Evolutionary conservation across 2,797 vertebrate genomes (phyloP).

Genomic region (Gastrophryne carolinensis): DNA sequence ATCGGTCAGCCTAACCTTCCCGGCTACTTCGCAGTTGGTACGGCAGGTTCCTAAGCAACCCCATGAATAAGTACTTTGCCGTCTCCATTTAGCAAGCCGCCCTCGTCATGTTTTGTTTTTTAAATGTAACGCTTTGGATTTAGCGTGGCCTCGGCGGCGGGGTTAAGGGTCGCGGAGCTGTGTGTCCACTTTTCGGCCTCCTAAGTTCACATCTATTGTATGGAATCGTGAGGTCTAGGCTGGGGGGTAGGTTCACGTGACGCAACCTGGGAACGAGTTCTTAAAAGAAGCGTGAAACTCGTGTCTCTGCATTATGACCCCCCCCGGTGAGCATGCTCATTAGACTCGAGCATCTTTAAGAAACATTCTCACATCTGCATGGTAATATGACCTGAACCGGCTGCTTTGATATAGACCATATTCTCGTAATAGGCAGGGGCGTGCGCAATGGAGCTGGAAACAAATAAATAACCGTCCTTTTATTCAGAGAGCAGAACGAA

Average conservation of each 20-base stretch:
- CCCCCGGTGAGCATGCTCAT: slow-evolving; percentile 20
- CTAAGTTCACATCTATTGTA: slow-evolving; percentile 11
- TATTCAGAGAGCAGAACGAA: neutral
- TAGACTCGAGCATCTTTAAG: neutral
- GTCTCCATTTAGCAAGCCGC: neutral
- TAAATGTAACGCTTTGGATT: neutral
- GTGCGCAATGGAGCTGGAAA: neutral
- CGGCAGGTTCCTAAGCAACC: slow-evolving; percentile 7
- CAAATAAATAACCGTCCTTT: neutral
- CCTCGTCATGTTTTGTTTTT: neutral
- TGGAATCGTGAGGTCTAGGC: slow-evolving; percentile 10
- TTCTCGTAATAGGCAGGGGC: slow-evolving; percentile 19
- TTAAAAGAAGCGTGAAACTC: slow-evolving; percentile 13
- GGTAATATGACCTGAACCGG: slow-evolving; percentile 1
- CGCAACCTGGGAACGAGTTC: neutral
- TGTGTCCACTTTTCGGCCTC: too few relatives aligned
- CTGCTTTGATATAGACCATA: too few relatives aligned
- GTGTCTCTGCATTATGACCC: slow-evolving; percentile 37
- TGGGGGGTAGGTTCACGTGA: neutral
- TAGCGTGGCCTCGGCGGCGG: neutral
- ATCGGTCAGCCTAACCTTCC: neutral
- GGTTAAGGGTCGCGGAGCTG: neutral
- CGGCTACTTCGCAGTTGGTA: neutral
- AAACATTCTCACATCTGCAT: slow-evolving; percentile 12
- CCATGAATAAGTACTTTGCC: neutral